phyloP scores from a whole-genome alignment of 2,113 vertebrate genomes.

The Stigmatopora argus region DNA sequence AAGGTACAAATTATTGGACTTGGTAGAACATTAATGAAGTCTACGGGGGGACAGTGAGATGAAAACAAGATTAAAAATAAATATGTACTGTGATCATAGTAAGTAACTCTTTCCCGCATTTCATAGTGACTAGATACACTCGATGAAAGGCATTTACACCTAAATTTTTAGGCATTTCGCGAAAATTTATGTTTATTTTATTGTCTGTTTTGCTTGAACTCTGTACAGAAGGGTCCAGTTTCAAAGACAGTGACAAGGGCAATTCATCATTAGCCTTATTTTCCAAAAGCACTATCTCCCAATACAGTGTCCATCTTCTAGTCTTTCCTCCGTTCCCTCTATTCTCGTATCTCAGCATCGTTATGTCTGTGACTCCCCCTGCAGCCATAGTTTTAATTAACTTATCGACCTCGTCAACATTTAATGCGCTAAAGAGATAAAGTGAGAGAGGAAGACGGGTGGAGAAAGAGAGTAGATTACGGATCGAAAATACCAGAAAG shows the following conservation, averaged over 20 bases:
- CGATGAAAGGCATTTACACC: neutral
- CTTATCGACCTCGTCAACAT: slow-evolving; percentile 58
- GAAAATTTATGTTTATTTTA: slow-evolving; percentile 2
- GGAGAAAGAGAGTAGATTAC: slow-evolving; percentile 24
- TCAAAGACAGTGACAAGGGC: slow-evolving; percentile 27
- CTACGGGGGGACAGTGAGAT: slow-evolving; percentile 18
- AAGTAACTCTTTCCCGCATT: too few species aligned
- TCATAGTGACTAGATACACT: neutral
- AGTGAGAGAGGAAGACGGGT: slow-evolving; percentile 5
- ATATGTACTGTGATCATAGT: neutral
- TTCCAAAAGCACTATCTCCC: slow-evolving; percentile 1
- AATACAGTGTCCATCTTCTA: slow-evolving; percentile 27
- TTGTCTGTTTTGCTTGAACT: slow-evolving; percentile 19
- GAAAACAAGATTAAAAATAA: slow-evolving; percentile 12
- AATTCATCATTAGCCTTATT: slow-evolving; percentile 12
- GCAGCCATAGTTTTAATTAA: slow-evolving; percentile 60
- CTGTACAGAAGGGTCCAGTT: slow-evolving; percentile 22
- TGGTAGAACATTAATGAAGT: slow-evolving; percentile 51
- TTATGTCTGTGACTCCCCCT: slow-evolving; percentile 21
- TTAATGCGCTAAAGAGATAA: slow-evolving; percentile 40
- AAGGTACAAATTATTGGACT: slow-evolving; percentile 28
- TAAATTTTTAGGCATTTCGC: neutral
- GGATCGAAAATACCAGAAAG: slow-evolving; percentile 20
- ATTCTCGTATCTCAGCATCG: slow-evolving; percentile 20
- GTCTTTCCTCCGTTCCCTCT: slow-evolving; percentile 27